Base-by-base conservation (phyloP, 2,888 invertebrate species). In the Xylocampa areola region DNA sequence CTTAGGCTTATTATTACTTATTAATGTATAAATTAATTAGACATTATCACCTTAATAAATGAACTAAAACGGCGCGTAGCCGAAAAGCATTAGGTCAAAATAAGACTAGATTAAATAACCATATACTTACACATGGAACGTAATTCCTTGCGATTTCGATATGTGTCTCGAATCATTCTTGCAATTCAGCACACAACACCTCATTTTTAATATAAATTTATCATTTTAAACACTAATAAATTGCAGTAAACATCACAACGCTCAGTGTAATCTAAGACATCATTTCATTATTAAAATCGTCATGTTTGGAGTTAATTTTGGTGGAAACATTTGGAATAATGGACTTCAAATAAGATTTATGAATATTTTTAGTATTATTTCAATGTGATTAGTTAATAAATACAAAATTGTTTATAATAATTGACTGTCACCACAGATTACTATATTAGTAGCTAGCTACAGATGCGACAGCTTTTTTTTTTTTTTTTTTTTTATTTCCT, bases 51-150 rank as follows among this genome's bases (percentile, higher is more conserved):
- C n/a, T n/a, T n/a, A 11, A 30, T 23, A 17, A 16, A 2, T 6
- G 1, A 2, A 1, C 2, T 0, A 27, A 23, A 32, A 30, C 25
- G n/a, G 7, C 7, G 49, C 39, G 25, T 61, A 60, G 30, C 35
- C 16, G 35, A 39, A 25, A 32, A 4, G 8, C 10, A 41, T n/a
- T 11, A 23, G n/a, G 0, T 14, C 11, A 5, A 1, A 36, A 19
- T 16, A 0, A 10, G 10, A 11, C 1, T 8, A 2, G 5, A 29
- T 30, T 16, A 39, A 23, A 7, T 7, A 4, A 2, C 6, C 2
- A 2, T 23, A 21, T 16, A 89, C 90, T 90, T 83, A 92, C 92
- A 83, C 74, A 62, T 92, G 91, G 75, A 90, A 92, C 0, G 92
- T 89, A 37, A 91, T 88, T 49, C 91, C 92, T 37, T 89, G 86